A percentile compares a stretch with the other conserved stretches of the same genome.
These are phyloP conservation scores for Microcebus murinus DNA, from an alignment of 2,113 vertebrate species.

Conservation along the genomic window DNA sequence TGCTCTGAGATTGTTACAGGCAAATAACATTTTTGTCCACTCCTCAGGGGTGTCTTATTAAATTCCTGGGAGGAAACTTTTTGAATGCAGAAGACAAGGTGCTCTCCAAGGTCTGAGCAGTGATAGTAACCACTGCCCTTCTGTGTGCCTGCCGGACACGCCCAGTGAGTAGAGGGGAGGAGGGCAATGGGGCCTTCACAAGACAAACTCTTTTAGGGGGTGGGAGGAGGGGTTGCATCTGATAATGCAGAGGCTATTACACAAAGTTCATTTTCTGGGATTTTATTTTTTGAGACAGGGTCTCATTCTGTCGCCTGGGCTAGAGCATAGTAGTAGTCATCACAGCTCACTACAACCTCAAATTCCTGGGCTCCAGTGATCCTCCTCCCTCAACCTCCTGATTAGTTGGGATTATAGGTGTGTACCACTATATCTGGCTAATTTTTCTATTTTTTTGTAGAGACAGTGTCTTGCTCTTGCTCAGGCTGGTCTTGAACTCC, in stretches of 20 bases:
- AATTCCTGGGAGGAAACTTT: background rate
- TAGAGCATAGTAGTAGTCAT: too few relatives aligned
- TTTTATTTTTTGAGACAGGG: background rate
- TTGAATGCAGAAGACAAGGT: background rate
- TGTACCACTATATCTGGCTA: too few relatives aligned
- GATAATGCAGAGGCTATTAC: slow-evolving; percentile 83
- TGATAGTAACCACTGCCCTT: background rate
- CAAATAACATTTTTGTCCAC: background rate
- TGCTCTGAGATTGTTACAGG: slow-evolving; percentile 51
- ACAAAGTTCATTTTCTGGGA: slow-evolving; percentile 82
- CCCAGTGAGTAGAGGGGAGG: background rate
- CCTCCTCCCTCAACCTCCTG: too few relatives aligned
- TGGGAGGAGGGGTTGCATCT: slow-evolving; percentile 58
- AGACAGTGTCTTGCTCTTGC: too few relatives aligned
- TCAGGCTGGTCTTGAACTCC: too few relatives aligned
- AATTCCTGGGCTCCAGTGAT: too few relatives aligned
- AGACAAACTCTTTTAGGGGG: slow-evolving; percentile 16
- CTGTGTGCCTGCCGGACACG: slow-evolving; percentile 28
- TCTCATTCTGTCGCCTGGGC: too few relatives aligned
- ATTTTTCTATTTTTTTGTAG: too few relatives aligned
- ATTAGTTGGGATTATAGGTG: too few relatives aligned
- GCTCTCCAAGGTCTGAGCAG: slow-evolving; percentile 32
- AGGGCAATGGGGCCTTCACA: slow-evolving; percentile 9
- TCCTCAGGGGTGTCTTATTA: slow-evolving; percentile 56
- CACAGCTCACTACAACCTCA: too few relatives aligned